Percentiles rank a stretch among this genome's conserved stretches.
Evolutionary conservation across 2,797 vertebrate genomes (phyloP).

Genomic region (Loris lydekkerianus): DNA sequence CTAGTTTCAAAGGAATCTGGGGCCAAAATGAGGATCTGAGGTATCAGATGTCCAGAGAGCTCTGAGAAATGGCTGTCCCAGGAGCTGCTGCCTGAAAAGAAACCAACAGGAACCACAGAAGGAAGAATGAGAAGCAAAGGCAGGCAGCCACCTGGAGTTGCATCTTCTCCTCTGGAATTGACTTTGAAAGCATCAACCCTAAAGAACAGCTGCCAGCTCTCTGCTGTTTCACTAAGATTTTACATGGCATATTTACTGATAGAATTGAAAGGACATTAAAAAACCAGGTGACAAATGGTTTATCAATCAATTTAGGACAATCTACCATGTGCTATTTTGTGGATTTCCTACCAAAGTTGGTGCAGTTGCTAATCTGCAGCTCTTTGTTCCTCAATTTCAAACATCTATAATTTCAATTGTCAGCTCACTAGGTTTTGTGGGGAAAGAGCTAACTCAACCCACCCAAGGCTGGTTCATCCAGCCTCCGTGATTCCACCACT

Average conservation of each 20-base stretch:
- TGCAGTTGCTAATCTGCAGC: neutral
- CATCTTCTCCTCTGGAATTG: neutral
- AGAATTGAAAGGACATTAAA: neutral
- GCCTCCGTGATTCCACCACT: neutral
- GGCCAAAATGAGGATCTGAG: neutral
- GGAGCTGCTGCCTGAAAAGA: neutral
- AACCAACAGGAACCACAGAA: neutral
- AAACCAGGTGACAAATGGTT: neutral
- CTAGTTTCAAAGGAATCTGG: neutral
- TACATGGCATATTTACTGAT: neutral
- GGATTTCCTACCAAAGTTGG: neutral
- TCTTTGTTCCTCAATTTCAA: neutral
- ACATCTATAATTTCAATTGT: neutral
- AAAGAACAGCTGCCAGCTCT: neutral
- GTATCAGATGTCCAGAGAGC: neutral
- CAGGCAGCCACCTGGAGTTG: neutral
- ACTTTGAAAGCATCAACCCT: neutral
- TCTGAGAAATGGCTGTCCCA: neutral
- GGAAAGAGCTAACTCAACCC: neutral
- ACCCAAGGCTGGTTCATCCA: neutral
- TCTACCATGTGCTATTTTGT: neutral
- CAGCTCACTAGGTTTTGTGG: neutral
- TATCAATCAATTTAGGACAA: neutral
- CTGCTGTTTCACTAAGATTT: neutral
- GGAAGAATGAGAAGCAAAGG: neutral